Evolutionary conservation across 2,888 invertebrate species (phyloP), one percentile per base, ranked within the genome.

Genomic region (Tetramorium bicarinatum): DNA sequence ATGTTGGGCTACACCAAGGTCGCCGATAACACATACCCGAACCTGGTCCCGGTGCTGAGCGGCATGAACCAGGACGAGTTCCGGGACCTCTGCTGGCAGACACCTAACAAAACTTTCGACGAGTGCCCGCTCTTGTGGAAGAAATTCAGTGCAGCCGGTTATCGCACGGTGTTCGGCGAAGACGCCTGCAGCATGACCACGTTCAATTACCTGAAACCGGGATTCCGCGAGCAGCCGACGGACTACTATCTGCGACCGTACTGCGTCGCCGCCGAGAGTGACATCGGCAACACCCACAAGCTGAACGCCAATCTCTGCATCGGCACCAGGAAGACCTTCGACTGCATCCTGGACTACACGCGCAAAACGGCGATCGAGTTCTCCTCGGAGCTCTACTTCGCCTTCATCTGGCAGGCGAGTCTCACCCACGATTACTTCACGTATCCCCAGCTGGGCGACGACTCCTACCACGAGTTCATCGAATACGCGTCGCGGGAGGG

Each of bases 11-110:
- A 98, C 94, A 98, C 98, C 93, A 99, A 99, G 96, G 97, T 99
- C 11, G 99, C 97, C 3, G 99, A 99, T 94, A 99, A 99, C 94
- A 99, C 99, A 0, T 99, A 98, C 93, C 98, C 98, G 0, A 99
- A 99, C 94, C 94, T 99, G 83, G 96, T 97, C 9, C 97, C 99
- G 0, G 96, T 98, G 86, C 95, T 99, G 15, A 96, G 97, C 3
- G 99, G 99, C 0, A 93, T 97, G 62, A 96, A 96, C 61, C 96
- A 96, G 44, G 95, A 95, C 0, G 97, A 98, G 91, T 94, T 98
- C 66, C 95, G 95, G 81, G 95, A 95, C 0, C 97, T 97, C 91
- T 98, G 98, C 92, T 96, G 97, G 96, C 96, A 96, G 0, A 95
- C 95, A 18, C 92, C 95, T 0, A 95, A 95, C 64, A 95, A 95